Evolutionary conservation across 2,888 invertebrate genomes (phyloP).

Genomic region (Agonopterix heracliana): DNA sequence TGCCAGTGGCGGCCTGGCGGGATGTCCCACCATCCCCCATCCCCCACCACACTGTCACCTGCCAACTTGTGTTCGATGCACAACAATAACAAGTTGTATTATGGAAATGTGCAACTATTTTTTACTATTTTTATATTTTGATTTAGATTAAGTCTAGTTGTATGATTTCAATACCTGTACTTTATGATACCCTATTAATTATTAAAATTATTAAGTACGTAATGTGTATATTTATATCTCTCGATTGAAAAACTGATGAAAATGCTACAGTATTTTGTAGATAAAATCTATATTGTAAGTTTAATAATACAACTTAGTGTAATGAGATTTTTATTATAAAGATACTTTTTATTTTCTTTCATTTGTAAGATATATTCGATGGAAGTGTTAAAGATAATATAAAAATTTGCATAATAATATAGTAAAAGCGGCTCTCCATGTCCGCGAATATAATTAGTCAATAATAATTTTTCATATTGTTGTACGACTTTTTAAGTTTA

Average conservation of each 20-base stretch:
- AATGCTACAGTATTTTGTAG: slow-evolving; percentile 74
- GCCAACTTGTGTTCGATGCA: slow-evolving; percentile 38
- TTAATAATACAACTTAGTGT: slow-evolving; percentile 71
- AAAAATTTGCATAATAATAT: slow-evolving; percentile 79
- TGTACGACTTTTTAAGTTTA: slow-evolving; percentile 91
- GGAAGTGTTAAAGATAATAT: slow-evolving; percentile 79
- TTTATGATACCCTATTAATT: slow-evolving; percentile 63
- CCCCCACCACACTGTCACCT: slow-evolving; percentile 6
- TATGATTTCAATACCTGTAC: slow-evolving; percentile 69
- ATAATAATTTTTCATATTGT: slow-evolving; percentile 90
- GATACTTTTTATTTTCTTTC: slow-evolving; percentile 73
- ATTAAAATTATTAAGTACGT: slow-evolving; percentile 60
- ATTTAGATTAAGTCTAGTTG: slow-evolving; percentile 74
- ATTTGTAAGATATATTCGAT: slow-evolving; percentile 77
- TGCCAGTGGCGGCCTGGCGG: neutral
- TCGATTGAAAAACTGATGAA: slow-evolving; percentile 71
- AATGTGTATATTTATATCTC: slow-evolving; percentile 45
- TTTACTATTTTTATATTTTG: slow-evolving; percentile 76
- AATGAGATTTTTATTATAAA: slow-evolving; percentile 75
- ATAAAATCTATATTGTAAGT: slow-evolving; percentile 75
- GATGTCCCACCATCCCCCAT: neutral
- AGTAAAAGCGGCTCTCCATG: slow-evolving; percentile 82
- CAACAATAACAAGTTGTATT: slow-evolving; percentile 64
- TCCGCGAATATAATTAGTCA: slow-evolving; percentile 84
- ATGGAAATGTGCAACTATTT: slow-evolving; percentile 70